Conservation (phyloP, 2,113 vertebrate genomes). For the Neotragus moschatus region DNA sequence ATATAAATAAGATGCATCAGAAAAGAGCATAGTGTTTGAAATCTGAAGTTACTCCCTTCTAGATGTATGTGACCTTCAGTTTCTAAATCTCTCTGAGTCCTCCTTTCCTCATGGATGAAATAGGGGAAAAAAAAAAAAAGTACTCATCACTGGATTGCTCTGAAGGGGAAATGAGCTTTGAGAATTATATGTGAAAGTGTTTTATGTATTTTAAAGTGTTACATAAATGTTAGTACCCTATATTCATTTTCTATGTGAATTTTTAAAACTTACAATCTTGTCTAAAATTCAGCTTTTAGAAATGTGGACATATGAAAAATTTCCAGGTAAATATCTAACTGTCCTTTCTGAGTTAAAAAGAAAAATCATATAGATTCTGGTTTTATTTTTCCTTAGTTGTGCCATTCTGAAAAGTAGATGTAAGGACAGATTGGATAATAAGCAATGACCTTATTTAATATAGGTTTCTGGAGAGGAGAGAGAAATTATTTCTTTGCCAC, state of each 20-base stretch:
- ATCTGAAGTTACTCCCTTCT: background rate
- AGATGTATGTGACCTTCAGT: conserved; percentile 14
- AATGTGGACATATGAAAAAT: background rate
- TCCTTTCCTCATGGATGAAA: background rate
- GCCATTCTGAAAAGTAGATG: background rate
- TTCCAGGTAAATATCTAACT: background rate
- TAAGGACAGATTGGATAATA: conserved; percentile 10
- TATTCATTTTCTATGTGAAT: background rate
- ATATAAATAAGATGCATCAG: conserved; percentile 45
- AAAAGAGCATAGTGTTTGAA: conserved; percentile 40
- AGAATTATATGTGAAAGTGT: background rate
- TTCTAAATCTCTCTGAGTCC: background rate
- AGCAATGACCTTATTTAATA: background rate
- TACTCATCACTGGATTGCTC: background rate
- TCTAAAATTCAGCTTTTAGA: background rate
- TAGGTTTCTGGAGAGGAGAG: background rate
- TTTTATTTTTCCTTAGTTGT: background rate
- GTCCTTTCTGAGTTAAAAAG: conserved; percentile 9
- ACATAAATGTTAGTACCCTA: background rate
- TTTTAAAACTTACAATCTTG: background rate
- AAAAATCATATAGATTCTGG: background rate
- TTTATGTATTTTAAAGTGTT: conserved; percentile 32
- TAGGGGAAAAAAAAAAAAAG: background rate
- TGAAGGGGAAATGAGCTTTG: background rate
- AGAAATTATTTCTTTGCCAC: conserved; percentile 18